phyloP scores from a whole-genome alignment of 2,888 invertebrate genomes.

The Eretmocerus hayati region DNA sequence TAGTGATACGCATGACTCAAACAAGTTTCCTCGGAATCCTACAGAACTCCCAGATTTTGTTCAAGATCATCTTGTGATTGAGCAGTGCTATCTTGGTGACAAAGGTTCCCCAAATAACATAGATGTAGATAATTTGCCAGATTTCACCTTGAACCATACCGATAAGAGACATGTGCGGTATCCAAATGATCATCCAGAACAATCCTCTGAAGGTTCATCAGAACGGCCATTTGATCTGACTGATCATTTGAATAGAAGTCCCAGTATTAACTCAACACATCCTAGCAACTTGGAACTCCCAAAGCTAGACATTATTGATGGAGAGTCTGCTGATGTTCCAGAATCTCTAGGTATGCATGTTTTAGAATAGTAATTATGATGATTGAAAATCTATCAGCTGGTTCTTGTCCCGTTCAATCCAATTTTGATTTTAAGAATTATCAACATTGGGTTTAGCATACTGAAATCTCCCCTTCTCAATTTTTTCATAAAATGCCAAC shows the following conservation, averaged over 20 bases:
- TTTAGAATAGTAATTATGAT: background rate
- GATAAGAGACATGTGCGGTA: conserved; percentile 29
- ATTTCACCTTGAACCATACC: conserved; percentile 56
- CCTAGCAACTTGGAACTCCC: conserved; percentile 30
- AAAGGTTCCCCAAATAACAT: conserved; percentile 29
- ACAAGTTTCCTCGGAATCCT: conserved; percentile 51
- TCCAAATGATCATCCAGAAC: conserved; percentile 23
- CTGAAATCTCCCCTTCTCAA: no score
- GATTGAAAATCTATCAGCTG: background rate
- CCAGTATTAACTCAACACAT: conserved; percentile 17
- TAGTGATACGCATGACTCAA: conserved; percentile 50
- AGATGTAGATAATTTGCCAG: conserved; percentile 56
- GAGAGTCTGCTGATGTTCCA: conserved; percentile 26
- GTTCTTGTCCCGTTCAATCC: no score
- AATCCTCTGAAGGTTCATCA: conserved; percentile 16
- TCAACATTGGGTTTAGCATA: no score
- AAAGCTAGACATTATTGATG: conserved; percentile 25
- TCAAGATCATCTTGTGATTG: conserved; percentile 79
- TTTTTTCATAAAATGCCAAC: background rate
- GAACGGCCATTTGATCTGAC: conserved; percentile 36
- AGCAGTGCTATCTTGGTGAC: conserved; percentile 60
- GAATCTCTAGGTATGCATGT: conserved; percentile 30
- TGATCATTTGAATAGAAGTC: conserved; percentile 29
- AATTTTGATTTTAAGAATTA: no score
- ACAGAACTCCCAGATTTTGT: conserved; percentile 80